Conservation (phyloP, 1,140 invertebrate genomes). For the Drosophila punjabiensis region DNA sequence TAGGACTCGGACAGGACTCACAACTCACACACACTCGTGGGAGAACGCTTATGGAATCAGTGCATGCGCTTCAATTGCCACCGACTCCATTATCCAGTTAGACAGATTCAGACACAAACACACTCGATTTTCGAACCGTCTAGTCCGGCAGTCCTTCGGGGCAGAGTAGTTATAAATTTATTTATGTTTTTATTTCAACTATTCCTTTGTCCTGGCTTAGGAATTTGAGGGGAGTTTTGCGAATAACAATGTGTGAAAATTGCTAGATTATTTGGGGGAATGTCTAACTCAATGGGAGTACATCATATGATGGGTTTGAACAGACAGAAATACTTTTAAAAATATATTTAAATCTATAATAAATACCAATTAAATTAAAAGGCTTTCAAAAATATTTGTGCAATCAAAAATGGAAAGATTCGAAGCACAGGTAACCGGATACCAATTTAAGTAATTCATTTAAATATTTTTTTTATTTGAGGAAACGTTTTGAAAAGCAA, state of each 20-base stretch:
- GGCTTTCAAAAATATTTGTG: not conserved
- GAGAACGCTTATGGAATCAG: constrained; percentile 64
- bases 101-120: constrained; percentile 18
- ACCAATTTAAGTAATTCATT: not conserved
- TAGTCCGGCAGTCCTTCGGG: constrained; percentile 12
- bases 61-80: constrained; percentile 72
- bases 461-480: not conserved
- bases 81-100: constrained; percentile 62
- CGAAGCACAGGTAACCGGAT: not conserved
- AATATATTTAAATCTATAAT: not conserved
- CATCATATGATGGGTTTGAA: not conserved
- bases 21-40: constrained; percentile 18
- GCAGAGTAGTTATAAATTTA: constrained; percentile 20
- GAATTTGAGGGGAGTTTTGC: constrained; percentile 6
- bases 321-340: not conserved
- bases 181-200: constrained; percentile 23
- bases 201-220: constrained; percentile 30
- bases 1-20: constrained; percentile 22
- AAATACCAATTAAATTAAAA: no score
- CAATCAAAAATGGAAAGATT: not conserved
- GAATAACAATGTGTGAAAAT: constrained; percentile 29
- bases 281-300: not conserved
- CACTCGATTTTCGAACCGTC: constrained; percentile 14
- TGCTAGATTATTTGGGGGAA: constrained; percentile 27
- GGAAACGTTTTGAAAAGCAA: not conserved